phyloP scores from a whole-genome alignment of 2,113 vertebrate genomes.

The Lontra canadensis region DNA sequence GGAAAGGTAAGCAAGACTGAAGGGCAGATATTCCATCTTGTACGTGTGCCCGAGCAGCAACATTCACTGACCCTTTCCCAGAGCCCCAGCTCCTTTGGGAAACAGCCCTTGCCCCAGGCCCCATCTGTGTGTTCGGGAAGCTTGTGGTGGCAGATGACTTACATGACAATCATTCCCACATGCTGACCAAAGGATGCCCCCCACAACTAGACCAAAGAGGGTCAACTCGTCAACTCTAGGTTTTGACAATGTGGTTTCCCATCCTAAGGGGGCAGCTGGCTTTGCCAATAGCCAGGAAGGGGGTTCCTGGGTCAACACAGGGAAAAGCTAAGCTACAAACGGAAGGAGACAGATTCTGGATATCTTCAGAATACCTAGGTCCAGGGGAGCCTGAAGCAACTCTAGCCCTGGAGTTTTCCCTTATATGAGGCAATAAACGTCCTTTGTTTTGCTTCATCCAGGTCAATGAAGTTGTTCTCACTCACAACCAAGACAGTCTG shows the following conservation, averaged over 20 bases:
- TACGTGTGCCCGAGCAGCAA: neutral
- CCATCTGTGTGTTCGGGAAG: neutral
- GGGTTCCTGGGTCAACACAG: neutral
- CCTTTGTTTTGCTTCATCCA: neutral
- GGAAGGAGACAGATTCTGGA: neutral
- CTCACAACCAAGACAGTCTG: neutral
- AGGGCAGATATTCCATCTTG: neutral
- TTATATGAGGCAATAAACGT: neutral
- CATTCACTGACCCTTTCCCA: neutral
- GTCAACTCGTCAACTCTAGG: neutral
- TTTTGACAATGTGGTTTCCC: neutral
- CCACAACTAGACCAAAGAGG: neutral
- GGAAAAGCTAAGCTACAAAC: neutral
- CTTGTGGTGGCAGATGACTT: neutral
- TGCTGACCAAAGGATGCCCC: neutral
- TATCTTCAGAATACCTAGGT: neutral
- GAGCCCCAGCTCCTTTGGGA: neutral
- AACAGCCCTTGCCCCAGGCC: fast-evolving
- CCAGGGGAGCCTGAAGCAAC: neutral
- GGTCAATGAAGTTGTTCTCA: neutral
- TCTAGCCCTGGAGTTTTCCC: neutral
- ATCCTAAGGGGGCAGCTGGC: neutral
- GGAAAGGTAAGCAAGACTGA: neutral
- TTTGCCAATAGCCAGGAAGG: neutral
- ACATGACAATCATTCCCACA: neutral